Evolutionary conservation across 2,888 invertebrate genomes (phyloP), one percentile per base, ranked within the genome.

Genomic region (Ennomos erosarius): DNA sequence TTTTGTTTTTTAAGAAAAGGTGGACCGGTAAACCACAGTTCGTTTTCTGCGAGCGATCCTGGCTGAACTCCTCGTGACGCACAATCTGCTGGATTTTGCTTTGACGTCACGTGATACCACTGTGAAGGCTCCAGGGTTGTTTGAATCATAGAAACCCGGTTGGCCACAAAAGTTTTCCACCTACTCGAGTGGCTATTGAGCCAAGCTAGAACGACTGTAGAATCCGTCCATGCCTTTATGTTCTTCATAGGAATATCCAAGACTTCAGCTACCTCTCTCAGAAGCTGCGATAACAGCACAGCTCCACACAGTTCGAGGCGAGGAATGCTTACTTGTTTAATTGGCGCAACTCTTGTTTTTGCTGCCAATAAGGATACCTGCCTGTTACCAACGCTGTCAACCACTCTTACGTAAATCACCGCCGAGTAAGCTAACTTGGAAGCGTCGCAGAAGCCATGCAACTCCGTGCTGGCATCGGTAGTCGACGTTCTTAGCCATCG

Each of bases 151-250:
- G 16, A 16, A 16, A 16, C 16, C 16, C 16, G 16, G 3, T 16
- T 16, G 1, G 16, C 16, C 16, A 16, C 16, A 16, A 16, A 16
- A 16, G 16, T 16, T 16, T 16, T 16, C 16, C 16, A 16, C 3
- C 16, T 16, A 16, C 16, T 16, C 16, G 16, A 16, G 16, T 16
- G 16, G 16, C 16, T 16, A 16, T 16, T 16, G 16, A 16, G 16
- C 16, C 16, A 16, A 16, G 16, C 16, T 16, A 16, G 16, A 16
- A 16, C 16, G 16, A 16, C 16, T 16, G 64, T 59, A 6, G 67
- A 62, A 47, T 67, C 68, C n/a, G 65, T 63, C 62, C 65, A 65
- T 9, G 45, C 44, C 1, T 12, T 8, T 3, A 53, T 16, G 9
- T 39, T 9, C 4, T 38, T 1, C 10, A 45, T 37, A 4, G 35